Conservation (phyloP, 2,797 vertebrate species). For the Sebastes minor region DNA sequence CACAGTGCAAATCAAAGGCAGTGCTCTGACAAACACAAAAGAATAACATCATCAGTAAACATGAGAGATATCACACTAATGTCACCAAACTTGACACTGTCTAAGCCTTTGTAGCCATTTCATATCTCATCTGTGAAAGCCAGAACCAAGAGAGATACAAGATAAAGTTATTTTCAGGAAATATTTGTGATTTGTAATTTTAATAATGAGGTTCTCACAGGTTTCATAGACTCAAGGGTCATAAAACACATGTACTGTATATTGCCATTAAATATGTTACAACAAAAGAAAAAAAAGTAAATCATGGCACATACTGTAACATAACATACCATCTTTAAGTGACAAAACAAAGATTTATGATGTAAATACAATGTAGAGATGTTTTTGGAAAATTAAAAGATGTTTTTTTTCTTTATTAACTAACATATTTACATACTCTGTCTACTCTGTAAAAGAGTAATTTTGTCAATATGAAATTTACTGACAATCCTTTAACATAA, state of each 20-base stretch:
- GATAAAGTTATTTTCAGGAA: not conserved
- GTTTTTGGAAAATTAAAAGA: not conserved
- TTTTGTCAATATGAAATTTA: not conserved
- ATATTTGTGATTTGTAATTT: not conserved
- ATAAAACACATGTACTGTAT: not conserved
- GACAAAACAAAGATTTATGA: not conserved
- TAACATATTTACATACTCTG: not conserved
- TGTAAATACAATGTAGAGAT: not conserved
- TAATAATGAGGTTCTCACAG: not conserved
- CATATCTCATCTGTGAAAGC: not conserved
- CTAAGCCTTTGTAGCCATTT: not conserved
- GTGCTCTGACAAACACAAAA: not conserved
- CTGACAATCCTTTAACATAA: not conserved
- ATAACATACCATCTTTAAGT: not conserved
- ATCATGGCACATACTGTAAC: not conserved
- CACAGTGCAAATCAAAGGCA: not conserved
- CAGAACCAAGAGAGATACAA: not conserved
- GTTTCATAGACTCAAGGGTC: not conserved
- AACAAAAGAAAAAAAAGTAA: not conserved
- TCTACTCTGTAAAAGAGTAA: not conserved
- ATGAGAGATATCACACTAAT: not conserved
- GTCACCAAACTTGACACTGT: not conserved
- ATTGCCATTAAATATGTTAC: not conserved
- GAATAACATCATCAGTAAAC: not conserved
- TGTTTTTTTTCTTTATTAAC: not conserved